Conservation (phyloP, 1,140 invertebrate genomes). For the Teleogryllus occipitalis region DNA sequence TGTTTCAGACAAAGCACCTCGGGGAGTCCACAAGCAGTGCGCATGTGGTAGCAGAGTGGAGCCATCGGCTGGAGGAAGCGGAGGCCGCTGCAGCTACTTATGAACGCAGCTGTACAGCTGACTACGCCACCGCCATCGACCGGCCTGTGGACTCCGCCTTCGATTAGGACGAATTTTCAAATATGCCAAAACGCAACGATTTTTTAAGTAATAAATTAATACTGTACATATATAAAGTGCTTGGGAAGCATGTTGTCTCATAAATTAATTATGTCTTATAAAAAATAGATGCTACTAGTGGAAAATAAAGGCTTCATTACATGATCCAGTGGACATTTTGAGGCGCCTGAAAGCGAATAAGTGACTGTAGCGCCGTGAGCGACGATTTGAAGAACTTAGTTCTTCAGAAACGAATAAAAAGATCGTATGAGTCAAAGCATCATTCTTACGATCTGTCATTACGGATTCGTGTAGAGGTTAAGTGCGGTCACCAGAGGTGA, state of each 20-base stretch:
- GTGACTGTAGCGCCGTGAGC: not conserved
- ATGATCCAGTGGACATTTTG: not conserved
- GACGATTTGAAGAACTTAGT: not conserved
- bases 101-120: too few species aligned
- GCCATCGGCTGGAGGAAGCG: not conserved
- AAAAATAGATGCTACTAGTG: not conserved
- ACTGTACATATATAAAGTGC: not conserved
- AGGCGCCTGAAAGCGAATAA: not conserved
- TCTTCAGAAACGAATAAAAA: not conserved
- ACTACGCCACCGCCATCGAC: not conserved
- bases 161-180: not conserved
- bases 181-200: not conserved
- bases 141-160: too few species aligned
- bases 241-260: constrained; percentile 3
- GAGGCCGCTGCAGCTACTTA: too few species aligned
- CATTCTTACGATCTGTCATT: too few species aligned
- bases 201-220: not conserved
- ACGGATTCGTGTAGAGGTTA: too few species aligned
- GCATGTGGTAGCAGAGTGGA: not conserved
- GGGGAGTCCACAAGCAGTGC: not conserved
- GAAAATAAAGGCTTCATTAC: not conserved
- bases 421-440: not conserved
- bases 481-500: too few species aligned
- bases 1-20: not conserved
- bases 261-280: not conserved